Base-by-base conservation (phyloP, 1,140 invertebrate genomes). In the Leptinotarsa lineolata region DNA sequence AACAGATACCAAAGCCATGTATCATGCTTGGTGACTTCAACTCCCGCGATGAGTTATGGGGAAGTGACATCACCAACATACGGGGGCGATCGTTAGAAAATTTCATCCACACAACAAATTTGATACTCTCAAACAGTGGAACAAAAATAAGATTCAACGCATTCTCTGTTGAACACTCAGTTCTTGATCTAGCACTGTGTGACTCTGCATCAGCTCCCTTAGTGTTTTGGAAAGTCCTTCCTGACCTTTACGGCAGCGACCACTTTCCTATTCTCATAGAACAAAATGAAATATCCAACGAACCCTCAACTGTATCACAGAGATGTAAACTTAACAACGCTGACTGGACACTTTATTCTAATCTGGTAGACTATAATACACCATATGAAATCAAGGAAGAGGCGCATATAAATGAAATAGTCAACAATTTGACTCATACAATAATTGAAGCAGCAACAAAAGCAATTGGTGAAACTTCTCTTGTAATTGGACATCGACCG, bases 91-190 rank as follows among this genome's bases (percentile, higher is more conserved):
- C 30, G 15, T 44, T 70, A 22, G 21, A 39, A 39, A 60, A 21
- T 20, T 6, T 59, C 48, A 70, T 70, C 2, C 6, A 70, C 22
- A 59, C 20, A 30, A 2, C 58, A 54, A 70, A 70, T 61, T 39
- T 70, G 22, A 70, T 22, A 4, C 21, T 70, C n/a, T 21, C 61
- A 6, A 70, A 70, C 16, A 24, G 3, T 16, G 54, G 21, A n/a
- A n/a, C 46, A 70, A 61, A 70, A 60, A 70, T 54, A 2, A 59
- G 69, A 5, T 70, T 70, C 58, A 61, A 70, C 24, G 48, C 69
- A 8, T 60, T 15, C 18, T 58, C 59, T 4, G 70, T 3, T 18
- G 45, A 61, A 13, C 24, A 58, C 30, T 71, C 70, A 60, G 59
- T 58, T 61, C 5, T 48, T 16, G 46, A 0, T 48, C 0, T 48